phyloP scores from a whole-genome alignment of 2,113 vertebrate genomes.

The Mobula birostris region DNA sequence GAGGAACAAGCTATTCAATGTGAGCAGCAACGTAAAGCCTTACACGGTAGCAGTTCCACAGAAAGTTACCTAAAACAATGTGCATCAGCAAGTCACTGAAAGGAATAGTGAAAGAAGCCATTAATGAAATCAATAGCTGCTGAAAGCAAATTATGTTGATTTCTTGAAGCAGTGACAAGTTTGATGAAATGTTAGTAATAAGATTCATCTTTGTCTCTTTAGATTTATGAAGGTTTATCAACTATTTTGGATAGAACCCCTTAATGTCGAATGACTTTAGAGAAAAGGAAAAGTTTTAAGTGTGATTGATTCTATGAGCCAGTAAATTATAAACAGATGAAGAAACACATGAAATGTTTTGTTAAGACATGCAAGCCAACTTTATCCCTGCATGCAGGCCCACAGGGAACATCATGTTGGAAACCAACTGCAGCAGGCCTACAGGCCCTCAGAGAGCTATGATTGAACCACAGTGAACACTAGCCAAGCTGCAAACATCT shows the following conservation, averaged over 20 bases:
- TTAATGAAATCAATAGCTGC: neutral
- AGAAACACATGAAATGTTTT: constrained; percentile 29
- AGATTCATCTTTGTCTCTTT: neutral
- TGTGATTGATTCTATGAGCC: constrained; percentile 31
- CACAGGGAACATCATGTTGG: neutral
- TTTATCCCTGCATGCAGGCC: neutral
- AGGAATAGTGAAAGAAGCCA: neutral
- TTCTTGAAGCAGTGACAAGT: neutral
- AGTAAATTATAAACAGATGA: constrained; percentile 37
- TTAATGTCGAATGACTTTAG: neutral
- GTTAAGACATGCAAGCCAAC: constrained; percentile 21
- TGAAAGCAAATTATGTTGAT: neutral
- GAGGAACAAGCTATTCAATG: neutral
- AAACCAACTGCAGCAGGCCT: constrained; percentile 14
- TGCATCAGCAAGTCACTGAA: neutral
- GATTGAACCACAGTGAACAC: constrained; percentile 32
- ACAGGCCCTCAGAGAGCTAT: constrained; percentile 32
- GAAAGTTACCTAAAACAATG: neutral
- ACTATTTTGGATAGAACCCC: neutral
- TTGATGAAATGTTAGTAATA: neutral
- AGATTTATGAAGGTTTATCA: neutral
- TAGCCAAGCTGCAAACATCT: constrained; percentile 35
- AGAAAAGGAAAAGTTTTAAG: neutral
- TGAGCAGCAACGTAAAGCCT: neutral
- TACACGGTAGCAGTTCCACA: neutral